Evolutionary conservation across 2,888 invertebrate genomes (phyloP).

Genomic region (Patella pellucida): DNA sequence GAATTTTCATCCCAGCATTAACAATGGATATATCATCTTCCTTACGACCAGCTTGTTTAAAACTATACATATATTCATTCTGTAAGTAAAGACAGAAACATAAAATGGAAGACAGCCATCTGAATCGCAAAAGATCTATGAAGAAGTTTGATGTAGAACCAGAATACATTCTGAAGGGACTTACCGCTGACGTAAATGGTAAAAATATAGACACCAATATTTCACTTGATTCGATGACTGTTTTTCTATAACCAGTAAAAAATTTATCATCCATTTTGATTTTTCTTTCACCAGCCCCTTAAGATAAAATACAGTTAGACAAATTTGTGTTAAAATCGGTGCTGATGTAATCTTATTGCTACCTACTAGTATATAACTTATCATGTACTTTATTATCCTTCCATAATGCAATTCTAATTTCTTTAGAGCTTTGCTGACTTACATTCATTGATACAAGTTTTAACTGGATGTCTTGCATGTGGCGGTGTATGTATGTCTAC

Average conservation of each 20-base stretch:
- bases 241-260: slow-evolving; percentile 89
- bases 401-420: no score
- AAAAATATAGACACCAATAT: slow-evolving; percentile 84
- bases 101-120: background rate
- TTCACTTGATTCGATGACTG: slow-evolving; percentile 81
- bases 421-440: no score
- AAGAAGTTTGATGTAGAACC: no score
- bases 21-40: slow-evolving; percentile 98
- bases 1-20: slow-evolving; percentile 83
- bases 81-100: slow-evolving; percentile 26
- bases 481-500: no score
- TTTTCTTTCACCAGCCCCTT: slow-evolving; percentile 47
- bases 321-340: no score
- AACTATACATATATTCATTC: slow-evolving; percentile 80
- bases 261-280: slow-evolving; percentile 82
- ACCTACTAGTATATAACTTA: no score
- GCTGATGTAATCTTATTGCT: no score
- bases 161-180: background rate
- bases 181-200: slow-evolving; percentile 75
- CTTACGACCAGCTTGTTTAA: slow-evolving; percentile 90
- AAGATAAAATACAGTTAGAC: background rate
- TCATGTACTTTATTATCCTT: no score
- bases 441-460: no score
- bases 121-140: no score
- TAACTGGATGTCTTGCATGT: no score